Evolutionary conservation across 2,113 vertebrate genomes (phyloP), one percentile per base, ranked within the genome.

Genomic region (Amphiprion percula): DNA sequence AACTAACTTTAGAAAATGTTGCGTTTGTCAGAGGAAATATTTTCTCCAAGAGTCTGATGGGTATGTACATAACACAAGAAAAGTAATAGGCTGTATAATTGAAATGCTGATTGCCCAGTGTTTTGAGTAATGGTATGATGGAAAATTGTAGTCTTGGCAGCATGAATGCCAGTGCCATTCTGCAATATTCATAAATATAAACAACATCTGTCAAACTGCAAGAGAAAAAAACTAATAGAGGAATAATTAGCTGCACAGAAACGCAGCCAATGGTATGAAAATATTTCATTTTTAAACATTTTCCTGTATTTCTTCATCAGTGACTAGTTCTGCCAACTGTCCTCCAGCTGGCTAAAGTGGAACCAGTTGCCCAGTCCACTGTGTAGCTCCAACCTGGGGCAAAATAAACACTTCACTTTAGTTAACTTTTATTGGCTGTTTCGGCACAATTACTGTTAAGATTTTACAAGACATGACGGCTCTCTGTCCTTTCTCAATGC

Each of bases 341-440:
- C 70, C 41, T 8, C 73, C 30, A 30, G 64, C 62, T 26, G 4
- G 53, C 41, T 63, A n/a, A 12, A 59, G 67, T 60, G 55, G 33
- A 64, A 77, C 58, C 28, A 14, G 47, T 59, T 67, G 50, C 78
- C 62, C 55, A 67, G 71, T 68, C 56, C 39, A 15, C 44, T 49
- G 56, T 50, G 58, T 33, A 79, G 46, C 53, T 85, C 28, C 58
- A 71, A 74, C 61, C 90, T 88, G 58, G 72, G 86, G 88, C 54
- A 80, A 41, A 67, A 55, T 0, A 1, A 70, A 56, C 26, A 72
- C 17, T 0, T 47, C 10, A 28, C 52, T 28, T 44, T 50, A 16
- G 55, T 41, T 11, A 26, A 14, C 15, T 14, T 17, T 21, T 9
- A 6, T 19, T 16, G 0, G 14, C 23, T 8, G 23, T 10, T 23